phyloP scores from a whole-genome alignment of 2,888 invertebrate genomes.

The Drosophila recens region DNA sequence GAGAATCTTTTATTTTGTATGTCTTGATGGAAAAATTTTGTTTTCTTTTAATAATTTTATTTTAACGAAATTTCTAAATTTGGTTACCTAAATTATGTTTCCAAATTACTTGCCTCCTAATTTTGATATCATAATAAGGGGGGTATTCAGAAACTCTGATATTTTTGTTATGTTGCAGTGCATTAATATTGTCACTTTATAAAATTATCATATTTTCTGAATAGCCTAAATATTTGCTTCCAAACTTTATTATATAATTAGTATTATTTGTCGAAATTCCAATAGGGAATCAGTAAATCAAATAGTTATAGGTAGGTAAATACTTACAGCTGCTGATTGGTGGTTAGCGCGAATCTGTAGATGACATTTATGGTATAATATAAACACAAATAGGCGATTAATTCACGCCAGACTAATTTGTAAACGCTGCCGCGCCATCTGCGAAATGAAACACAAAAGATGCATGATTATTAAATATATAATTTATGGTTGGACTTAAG shows the following conservation, averaged over 20 bases:
- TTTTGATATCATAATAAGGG: neutral
- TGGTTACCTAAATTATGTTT: too few relatives aligned
- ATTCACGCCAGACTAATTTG: constrained; percentile 97
- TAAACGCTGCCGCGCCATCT: constrained; percentile 98
- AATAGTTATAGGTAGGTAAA: neutral
- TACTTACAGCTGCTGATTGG: constrained; percentile 91
- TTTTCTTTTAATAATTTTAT: too few relatives aligned
- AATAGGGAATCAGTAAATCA: neutral
- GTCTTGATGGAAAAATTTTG: too few relatives aligned
- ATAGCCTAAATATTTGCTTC: too few relatives aligned
- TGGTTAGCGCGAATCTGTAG: constrained; percentile 93
- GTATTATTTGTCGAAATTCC: neutral
- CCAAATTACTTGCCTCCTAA: too few relatives aligned
- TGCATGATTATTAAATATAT: constrained; percentile 13
- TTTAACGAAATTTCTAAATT: neutral
- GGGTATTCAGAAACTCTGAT: too few relatives aligned
- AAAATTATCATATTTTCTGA: too few relatives aligned
- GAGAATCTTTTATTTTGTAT: too few relatives aligned
- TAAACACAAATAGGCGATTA: constrained; percentile 93
- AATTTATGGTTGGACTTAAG: constrained; percentile 24
- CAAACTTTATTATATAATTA: neutral
- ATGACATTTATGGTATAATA: constrained; percentile 95
- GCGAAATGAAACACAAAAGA: constrained; percentile 83
- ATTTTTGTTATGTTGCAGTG: too few relatives aligned
- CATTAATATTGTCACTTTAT: too few relatives aligned